A percentile compares a stretch with the other conserved stretches of the same genome.
Evolutionary conservation across 2,113 vertebrate genomes (phyloP).

Genomic region (Tupaia tana): DNA sequence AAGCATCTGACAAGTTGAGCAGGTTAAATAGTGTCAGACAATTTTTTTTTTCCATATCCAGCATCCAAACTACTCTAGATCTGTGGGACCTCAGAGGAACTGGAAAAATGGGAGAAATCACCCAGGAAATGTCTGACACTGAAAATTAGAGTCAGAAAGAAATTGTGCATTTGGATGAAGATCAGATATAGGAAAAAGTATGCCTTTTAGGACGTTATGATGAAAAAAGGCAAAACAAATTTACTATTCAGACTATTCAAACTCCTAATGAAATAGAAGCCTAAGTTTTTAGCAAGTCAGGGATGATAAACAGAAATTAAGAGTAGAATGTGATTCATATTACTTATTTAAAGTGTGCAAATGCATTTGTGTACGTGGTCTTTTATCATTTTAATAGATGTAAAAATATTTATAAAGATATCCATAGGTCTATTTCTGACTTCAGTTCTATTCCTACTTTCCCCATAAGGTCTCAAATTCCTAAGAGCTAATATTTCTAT

Average conservation of each 20-base stretch:
- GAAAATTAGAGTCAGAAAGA: background rate
- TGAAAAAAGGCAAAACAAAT: background rate
- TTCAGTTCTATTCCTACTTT: background rate
- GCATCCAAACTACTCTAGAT: background rate
- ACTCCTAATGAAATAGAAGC: background rate
- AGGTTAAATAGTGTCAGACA: background rate
- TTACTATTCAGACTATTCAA: background rate
- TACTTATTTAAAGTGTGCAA: background rate
- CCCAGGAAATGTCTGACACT: background rate
- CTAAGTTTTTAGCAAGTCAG: constrained; percentile 6
- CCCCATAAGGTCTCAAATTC: background rate
- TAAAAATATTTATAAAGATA: background rate
- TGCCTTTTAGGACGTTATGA: background rate
- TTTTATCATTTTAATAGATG: background rate
- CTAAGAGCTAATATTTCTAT: background rate
- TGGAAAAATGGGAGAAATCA: background rate
- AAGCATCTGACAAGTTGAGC: background rate
- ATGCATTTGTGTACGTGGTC: background rate
- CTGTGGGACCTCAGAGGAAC: background rate
- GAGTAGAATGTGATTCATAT: background rate
- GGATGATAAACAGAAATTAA: background rate
- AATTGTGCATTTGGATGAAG: background rate
- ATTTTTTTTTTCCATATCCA: background rate
- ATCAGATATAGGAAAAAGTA: background rate
- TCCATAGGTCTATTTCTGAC: background rate